These are phyloP conservation scores for Perca schrenkii DNA, from an alignment of 2,113 vertebrate genomes.

Conservation along the genomic window DNA sequence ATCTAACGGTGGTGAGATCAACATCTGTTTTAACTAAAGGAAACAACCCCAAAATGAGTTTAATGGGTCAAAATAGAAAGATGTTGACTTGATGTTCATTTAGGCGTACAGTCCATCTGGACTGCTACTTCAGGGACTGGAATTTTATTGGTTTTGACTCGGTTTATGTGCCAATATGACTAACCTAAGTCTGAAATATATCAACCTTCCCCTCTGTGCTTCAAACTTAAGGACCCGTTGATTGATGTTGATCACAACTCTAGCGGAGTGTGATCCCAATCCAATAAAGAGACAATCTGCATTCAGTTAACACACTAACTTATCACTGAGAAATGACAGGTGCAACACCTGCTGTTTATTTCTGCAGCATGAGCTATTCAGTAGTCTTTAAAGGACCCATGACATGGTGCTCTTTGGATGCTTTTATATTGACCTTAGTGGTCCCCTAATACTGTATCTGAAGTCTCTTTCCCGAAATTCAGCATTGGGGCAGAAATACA, in stretches of 20 bases:
- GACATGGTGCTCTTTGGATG: too few species aligned
- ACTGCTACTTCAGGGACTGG: neutral
- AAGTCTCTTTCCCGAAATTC: too few species aligned
- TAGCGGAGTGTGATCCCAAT: neutral
- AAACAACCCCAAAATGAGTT: neutral
- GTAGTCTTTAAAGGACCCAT: neutral
- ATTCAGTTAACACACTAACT: neutral
- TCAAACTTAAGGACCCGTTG: neutral
- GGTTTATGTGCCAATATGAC: neutral
- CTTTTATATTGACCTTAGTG: too few species aligned
- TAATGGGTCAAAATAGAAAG: neutral
- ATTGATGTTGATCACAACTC: neutral
- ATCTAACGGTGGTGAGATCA: neutral
- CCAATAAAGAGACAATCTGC: neutral
- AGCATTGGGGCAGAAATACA: too few species aligned
- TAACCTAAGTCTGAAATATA: neutral
- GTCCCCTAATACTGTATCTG: too few species aligned
- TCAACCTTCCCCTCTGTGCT: neutral
- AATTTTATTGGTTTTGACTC: neutral
- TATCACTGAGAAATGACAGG: neutral
- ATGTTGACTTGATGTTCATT: neutral
- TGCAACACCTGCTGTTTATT: neutral
- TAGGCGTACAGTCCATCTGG: neutral
- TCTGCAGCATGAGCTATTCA: neutral
- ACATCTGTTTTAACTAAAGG: neutral